phyloP scores from a whole-genome alignment of 2,797 vertebrate genomes.

The Peromyscus attwateri region DNA sequence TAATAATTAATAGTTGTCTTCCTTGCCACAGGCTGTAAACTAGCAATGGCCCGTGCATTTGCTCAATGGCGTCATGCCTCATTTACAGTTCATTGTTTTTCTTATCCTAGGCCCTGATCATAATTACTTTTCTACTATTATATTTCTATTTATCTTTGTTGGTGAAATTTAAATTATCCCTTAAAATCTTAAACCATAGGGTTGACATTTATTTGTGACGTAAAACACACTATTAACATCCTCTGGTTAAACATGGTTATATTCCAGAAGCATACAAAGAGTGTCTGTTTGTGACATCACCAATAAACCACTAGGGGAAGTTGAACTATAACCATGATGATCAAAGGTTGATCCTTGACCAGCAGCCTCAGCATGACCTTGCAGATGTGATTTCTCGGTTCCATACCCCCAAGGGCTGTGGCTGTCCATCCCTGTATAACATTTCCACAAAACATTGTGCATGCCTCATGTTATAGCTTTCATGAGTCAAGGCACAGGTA shows the following conservation, averaged over 20 bases:
- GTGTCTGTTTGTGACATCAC: neutral
- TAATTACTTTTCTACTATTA: constrained; percentile 8
- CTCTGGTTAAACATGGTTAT: neutral
- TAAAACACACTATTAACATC: neutral
- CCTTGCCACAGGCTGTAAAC: neutral
- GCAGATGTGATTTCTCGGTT: neutral
- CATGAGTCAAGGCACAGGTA: neutral
- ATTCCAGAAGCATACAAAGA: neutral
- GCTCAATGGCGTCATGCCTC: neutral
- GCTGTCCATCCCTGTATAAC: constrained; percentile 27
- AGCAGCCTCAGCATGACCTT: neutral
- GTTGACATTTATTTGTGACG: neutral
- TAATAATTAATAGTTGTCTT: neutral
- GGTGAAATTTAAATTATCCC: constrained; percentile 14
- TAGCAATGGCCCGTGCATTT: neutral
- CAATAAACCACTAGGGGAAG: neutral
- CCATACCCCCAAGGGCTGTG: neutral
- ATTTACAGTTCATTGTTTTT: neutral
- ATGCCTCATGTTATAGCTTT: neutral
- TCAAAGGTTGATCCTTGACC: neutral
- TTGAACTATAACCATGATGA: neutral
- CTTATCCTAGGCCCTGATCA: neutral
- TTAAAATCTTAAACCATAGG: constrained; percentile 8
- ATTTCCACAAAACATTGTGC: neutral
- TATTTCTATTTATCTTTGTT: neutral